Evolutionary conservation across 2,113 vertebrate species (phyloP).

Genomic region (Salvelinus alpinus): DNA sequence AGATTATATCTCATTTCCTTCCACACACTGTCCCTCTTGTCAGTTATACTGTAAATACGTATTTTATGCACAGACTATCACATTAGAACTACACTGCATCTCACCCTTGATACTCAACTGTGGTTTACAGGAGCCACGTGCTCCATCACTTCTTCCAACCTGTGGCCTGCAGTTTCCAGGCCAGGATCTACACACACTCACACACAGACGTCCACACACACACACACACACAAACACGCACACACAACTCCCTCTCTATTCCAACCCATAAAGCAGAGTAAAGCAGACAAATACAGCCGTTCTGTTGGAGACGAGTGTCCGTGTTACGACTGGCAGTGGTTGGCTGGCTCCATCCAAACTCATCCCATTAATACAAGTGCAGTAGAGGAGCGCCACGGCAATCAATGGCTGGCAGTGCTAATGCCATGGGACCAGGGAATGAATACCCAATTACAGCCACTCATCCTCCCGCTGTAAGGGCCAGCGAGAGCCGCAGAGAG

Average conservation of each 20-base stretch:
- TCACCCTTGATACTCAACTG: too few relatives aligned
- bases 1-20: too few relatives aligned
- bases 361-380: neutral
- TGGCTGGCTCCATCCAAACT: neutral
- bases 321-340: neutral
- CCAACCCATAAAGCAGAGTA: neutral
- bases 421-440: slow-evolving; percentile 9
- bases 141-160: neutral
- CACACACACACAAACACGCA: neutral
- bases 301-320: neutral
- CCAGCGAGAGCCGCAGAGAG: slow-evolving; percentile 15
- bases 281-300: too few relatives aligned
- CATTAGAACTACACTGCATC: too few relatives aligned
- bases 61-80: too few relatives aligned
- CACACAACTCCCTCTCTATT: neutral
- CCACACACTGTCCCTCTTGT: too few relatives aligned
- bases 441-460: slow-evolving; percentile 36
- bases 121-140: neutral
- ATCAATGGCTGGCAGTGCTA: slow-evolving; percentile 21
- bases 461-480: slow-evolving; percentile 28
- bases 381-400: neutral
- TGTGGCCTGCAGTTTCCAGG: neutral
- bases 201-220: neutral
- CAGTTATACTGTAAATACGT: too few relatives aligned
- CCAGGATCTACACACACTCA: neutral